Evolutionary conservation across 1,140 invertebrate species (phyloP), one percentile per base, ranked within the genome.

Genomic region (Bombus pyrosoma): DNA sequence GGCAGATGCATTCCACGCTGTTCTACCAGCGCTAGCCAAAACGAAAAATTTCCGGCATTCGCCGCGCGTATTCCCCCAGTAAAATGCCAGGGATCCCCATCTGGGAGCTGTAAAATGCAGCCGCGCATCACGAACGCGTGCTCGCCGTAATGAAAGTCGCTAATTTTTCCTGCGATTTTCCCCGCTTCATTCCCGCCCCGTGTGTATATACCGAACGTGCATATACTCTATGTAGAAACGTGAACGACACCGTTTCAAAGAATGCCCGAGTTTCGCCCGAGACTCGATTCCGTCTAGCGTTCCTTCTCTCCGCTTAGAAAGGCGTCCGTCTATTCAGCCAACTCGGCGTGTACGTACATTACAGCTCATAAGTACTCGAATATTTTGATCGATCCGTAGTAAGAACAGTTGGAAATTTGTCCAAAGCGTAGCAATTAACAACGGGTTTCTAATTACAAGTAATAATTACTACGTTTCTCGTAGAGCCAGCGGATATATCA

Each of bases 191-290:
- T 8, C 39, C 43, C 3, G 6, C 25, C 47, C 12, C 28, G 8
- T 25, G 5, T 53, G 18, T 53, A 53, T 47, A 32, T 22, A 76
- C 47, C 66, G 57, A 66, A 15, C 62, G 12, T n/a, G 62, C 62
- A n/a, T 59, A 9, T 25, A 25, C 37, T n/a, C 10, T n/a, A 62
- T n/a, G 28, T 62, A n/a, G 59, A 39, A 37, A 37, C 39, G 39
- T n/a, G 69, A n/a, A 69, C 74, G 47, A 4, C 43, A 34, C 39
- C 78, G 83, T 86, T 83, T 37, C 37, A 71, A 86, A 76, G 85
- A 83, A 75, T 76, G 85, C 66, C 64, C 85, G 85, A 83, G 81
- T 86, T 83, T 86, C 81, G 74, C 66, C 28, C 37, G 47, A 62
- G 47, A 68, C 37, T 77, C 39, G 66, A 77, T 81, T 76, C 64